These are phyloP conservation scores for Rhopilema esculentum DNA, from an alignment of 30 jellyfish, hydroid and myxozoan genomes.

Conservation along the genomic window DNA sequence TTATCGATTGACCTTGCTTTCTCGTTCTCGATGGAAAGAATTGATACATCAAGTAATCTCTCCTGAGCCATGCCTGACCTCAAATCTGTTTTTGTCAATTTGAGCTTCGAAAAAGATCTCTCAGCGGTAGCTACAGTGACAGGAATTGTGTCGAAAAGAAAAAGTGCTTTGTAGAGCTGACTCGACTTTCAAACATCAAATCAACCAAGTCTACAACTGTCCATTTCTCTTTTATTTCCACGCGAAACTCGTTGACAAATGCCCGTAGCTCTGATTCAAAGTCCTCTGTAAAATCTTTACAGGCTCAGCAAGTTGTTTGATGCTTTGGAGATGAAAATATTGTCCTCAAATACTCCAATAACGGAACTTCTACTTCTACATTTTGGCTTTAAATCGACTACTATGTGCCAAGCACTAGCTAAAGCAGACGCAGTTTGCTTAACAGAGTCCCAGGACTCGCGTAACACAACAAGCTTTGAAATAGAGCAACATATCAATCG, in stretches of 20 bases:
- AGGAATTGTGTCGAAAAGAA: constrained; percentile 51
- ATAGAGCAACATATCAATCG: constrained; percentile 30
- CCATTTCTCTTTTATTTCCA: constrained; percentile 12
- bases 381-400: constrained; percentile 30
- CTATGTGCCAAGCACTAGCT: constrained; percentile 25
- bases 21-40: constrained; percentile 50
- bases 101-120: constrained; percentile 33
- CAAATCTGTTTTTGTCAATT: constrained; percentile 35
- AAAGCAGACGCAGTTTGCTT: constrained; percentile 28
- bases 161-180: constrained; percentile 39
- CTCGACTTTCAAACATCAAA: constrained; percentile 29
- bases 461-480: constrained; percentile 27
- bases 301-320: constrained; percentile 11
- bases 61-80: constrained; percentile 42
- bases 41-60: constrained; percentile 22
- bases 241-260: no score
- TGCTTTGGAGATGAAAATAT: not conserved
- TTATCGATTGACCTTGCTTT: constrained; percentile 44
- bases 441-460: constrained; percentile 20
- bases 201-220: constrained; percentile 13
- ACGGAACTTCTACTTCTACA: constrained; percentile 22
- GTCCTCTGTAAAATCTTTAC: constrained; percentile 4
- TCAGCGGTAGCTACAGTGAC: constrained; percentile 55
- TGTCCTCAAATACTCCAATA: constrained; percentile 32
- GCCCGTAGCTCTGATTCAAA: no score